Evolutionary conservation across 2,888 invertebrate genomes (phyloP).

Genomic region (Cloeon dipterum): DNA sequence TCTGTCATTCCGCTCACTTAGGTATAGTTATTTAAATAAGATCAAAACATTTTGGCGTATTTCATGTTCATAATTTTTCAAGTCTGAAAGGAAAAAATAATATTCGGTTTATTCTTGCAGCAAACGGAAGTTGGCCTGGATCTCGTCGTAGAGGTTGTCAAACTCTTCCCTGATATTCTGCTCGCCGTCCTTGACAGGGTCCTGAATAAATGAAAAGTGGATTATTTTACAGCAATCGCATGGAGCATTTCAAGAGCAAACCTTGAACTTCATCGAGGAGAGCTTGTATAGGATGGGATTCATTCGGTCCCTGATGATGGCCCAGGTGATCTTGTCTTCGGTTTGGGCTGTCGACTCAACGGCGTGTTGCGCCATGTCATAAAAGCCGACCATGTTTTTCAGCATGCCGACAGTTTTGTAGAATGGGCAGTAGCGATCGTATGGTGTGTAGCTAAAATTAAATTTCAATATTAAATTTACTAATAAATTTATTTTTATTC

Average conservation of each 20-base stretch:
- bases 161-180: slow-evolving; percentile 91
- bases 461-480: too few relatives aligned
- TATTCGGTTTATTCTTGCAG: slow-evolving; percentile 88
- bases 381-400: slow-evolving; percentile 93
- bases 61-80: too few relatives aligned
- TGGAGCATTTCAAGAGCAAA: slow-evolving; percentile 16
- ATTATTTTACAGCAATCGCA: neutral
- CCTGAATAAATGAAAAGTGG: slow-evolving; percentile 29
- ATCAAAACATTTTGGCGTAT: too few relatives aligned
- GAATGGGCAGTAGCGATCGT: slow-evolving; percentile 97
- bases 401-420: slow-evolving; percentile 99
- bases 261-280: slow-evolving; percentile 99
- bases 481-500: too few relatives aligned
- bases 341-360: slow-evolving; percentile 97
- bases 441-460: slow-evolving; percentile 48
- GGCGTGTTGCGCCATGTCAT: slow-evolving; percentile 93
- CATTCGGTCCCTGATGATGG: slow-evolving; percentile 92
- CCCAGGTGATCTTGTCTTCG: slow-evolving; percentile 98
- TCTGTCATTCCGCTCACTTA: too few relatives aligned
- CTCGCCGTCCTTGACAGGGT: slow-evolving; percentile 96
- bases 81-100: too few relatives aligned
- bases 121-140: slow-evolving; percentile 94
- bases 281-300: slow-evolving; percentile 88
- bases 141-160: slow-evolving; percentile 90
- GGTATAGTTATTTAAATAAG: too few relatives aligned